Conservation (phyloP, 2,888 invertebrate genomes). For the Callyntrura sp. region DNA sequence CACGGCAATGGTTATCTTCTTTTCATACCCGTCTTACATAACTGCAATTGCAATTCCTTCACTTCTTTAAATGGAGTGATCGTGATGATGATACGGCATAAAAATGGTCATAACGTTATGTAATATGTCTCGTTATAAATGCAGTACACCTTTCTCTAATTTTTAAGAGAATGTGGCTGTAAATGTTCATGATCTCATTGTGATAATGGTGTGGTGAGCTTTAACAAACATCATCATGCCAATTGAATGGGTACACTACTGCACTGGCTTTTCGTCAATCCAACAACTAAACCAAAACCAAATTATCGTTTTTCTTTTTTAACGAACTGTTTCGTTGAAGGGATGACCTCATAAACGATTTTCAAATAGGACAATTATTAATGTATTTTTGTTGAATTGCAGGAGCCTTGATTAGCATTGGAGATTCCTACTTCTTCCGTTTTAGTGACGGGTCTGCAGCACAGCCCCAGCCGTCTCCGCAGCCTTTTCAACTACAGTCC, state of each 20-base stretch:
- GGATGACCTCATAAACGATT: conserved; percentile 18
- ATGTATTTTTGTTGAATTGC: conserved; percentile 81
- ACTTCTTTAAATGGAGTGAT: too few species aligned
- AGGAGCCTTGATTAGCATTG: conserved; percentile 97
- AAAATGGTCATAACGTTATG: too few species aligned
- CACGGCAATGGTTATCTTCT: too few species aligned
- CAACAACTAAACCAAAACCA: neutral
- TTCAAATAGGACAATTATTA: neutral
- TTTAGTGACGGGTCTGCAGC: conserved; percentile 96
- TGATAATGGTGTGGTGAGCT: conserved; percentile 30
- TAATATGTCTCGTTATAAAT: too few species aligned
- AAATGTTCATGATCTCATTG: conserved; percentile 29
- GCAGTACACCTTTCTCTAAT: neutral
- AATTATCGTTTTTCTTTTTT: neutral
- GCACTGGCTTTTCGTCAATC: too few species aligned
- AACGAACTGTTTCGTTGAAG: neutral
- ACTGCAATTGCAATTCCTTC: too few species aligned
- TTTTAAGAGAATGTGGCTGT: neutral
- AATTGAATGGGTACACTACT: neutral
- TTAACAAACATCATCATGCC: neutral
- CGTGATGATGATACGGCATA: too few species aligned
- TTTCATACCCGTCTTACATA: neutral
- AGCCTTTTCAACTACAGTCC: conserved; percentile 34
- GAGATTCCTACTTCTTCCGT: conserved; percentile 95
- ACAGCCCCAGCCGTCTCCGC: conserved; percentile 87